Evolutionary conservation across 2,113 vertebrate genomes (phyloP).

Genomic region (Oceanites oceanicus): DNA sequence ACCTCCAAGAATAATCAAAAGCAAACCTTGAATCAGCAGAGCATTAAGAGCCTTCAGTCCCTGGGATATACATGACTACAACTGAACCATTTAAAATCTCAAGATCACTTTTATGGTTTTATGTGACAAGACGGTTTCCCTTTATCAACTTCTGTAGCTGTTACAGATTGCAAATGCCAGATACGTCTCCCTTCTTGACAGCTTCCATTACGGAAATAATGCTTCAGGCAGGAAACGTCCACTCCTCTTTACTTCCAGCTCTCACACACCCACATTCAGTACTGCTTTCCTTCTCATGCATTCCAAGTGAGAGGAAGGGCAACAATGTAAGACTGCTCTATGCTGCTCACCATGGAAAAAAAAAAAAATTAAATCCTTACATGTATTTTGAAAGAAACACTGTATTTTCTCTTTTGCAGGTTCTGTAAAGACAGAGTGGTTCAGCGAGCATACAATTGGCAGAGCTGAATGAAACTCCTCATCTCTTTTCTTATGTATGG

Average conservation of each 20-base stretch:
- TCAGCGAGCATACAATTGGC: neutral
- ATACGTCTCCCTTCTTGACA: neutral
- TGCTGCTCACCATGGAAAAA: neutral
- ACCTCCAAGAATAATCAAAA: neutral
- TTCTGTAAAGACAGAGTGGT: neutral
- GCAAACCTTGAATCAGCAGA: neutral
- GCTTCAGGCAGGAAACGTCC: neutral
- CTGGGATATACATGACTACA: neutral
- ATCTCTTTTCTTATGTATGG: neutral
- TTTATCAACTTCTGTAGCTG: neutral
- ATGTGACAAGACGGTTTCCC: neutral
- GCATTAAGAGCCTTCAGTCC: neutral
- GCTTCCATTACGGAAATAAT: neutral
- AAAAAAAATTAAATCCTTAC: neutral
- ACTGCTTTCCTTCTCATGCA: neutral
- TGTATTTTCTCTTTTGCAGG: neutral
- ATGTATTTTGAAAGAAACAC: neutral
- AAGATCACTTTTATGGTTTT: neutral
- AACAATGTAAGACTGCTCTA: neutral
- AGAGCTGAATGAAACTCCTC: neutral
- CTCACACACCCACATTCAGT: neutral
- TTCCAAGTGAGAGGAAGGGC: neutral
- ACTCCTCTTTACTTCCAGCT: neutral
- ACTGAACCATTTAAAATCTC: neutral
- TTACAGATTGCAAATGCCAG: neutral